Conservation (phyloP, 1,140 invertebrate species). For the Drosophila ironensis region DNA sequence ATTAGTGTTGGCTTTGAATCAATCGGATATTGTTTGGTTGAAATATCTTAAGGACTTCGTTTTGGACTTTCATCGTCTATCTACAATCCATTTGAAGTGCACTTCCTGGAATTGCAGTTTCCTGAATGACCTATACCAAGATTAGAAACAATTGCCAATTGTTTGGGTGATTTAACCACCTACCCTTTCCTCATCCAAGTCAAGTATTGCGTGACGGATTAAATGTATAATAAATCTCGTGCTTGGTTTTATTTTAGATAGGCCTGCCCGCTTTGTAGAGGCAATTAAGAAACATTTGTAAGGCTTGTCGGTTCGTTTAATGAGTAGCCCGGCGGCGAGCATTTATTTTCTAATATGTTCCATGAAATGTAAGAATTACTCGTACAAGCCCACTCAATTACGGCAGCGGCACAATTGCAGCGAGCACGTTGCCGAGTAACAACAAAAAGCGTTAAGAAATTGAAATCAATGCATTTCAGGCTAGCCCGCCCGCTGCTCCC, state of each 20-base stretch:
- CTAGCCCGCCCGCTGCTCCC: neutral
- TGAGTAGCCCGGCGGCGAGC: neutral
- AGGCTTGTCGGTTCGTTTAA: neutral
- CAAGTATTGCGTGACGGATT: too few relatives aligned
- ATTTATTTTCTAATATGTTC: neutral
- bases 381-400: slow-evolving; percentile 21
- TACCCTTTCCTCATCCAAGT: too few relatives aligned
- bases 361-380: slow-evolving; percentile 19
- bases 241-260: neutral
- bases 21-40: too few relatives aligned
- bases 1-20: too few relatives aligned
- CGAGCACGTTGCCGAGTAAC: slow-evolving; percentile 45
- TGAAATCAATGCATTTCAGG: slow-evolving; percentile 43
- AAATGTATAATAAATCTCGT: too few relatives aligned
- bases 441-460: slow-evolving; percentile 30
- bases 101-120: slow-evolving; percentile 17
- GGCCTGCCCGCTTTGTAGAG: neutral
- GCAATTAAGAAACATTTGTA: neutral
- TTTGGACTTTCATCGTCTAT: slow-evolving; percentile 20
- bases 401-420: slow-evolving; percentile 15
- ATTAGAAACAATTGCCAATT: slow-evolving; percentile 8
- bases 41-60: neutral
- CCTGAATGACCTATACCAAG: slow-evolving; percentile 28
- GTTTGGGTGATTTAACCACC: too few relatives aligned
- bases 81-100: slow-evolving; percentile 6